Evolutionary conservation across 2,888 invertebrate genomes (phyloP).

Genomic region (Phortica magna): DNA sequence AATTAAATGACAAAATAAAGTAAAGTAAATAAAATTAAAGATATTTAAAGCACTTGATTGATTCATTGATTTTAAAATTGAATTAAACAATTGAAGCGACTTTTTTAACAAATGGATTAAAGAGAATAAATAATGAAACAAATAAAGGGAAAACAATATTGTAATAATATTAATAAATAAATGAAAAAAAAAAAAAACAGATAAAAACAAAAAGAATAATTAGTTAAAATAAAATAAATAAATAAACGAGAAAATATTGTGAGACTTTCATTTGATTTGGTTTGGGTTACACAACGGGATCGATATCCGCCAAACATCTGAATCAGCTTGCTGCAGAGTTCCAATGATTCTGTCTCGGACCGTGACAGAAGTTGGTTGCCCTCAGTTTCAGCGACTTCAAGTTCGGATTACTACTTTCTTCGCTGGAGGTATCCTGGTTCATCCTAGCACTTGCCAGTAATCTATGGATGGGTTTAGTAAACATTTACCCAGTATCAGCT

Average conservation of each 20-base stretch:
- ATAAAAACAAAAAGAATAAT: conserved; percentile 23
- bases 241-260: background rate
- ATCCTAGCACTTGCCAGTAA: too few relatives aligned
- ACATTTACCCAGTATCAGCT: too few relatives aligned
- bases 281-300: too few relatives aligned
- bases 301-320: too few relatives aligned
- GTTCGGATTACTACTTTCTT: too few relatives aligned
- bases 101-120: conserved; percentile 12
- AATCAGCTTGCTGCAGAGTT: too few relatives aligned
- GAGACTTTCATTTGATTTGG: background rate
- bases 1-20: background rate
- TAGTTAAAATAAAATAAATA: conserved; percentile 30
- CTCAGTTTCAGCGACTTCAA: too few relatives aligned
- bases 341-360: too few relatives aligned
- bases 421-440: too few relatives aligned
- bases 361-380: too few relatives aligned
- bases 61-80: conserved; percentile 32
- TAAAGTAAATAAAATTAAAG: background rate
- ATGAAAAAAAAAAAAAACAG: conserved; percentile 7
- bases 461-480: too few relatives aligned
- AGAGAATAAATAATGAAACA: conserved; percentile 2
- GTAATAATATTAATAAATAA: conserved; percentile 23
- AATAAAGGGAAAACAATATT: conserved; percentile 25
- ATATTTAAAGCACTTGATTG: conserved; percentile 17
- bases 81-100: conserved; percentile 17